A percentile compares a stretch with the other conserved stretches of the same genome.
Conservation (phyloP, 2,888 invertebrate genomes). For the Bombylius discolor region DNA sequence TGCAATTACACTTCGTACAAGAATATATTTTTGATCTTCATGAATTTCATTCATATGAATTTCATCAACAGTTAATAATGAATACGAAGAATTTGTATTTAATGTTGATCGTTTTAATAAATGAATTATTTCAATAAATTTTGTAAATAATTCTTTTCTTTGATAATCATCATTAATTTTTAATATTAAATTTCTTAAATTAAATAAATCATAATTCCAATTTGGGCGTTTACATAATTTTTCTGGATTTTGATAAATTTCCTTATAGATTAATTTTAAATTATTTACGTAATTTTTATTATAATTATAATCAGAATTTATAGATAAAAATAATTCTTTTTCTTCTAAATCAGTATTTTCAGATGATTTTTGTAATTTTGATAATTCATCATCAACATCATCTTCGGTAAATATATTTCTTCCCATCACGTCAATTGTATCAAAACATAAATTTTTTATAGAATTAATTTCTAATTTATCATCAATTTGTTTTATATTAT, state of each 20-base stretch:
- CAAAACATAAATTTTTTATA: neutral
- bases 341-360: neutral
- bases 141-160: neutral
- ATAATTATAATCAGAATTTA: neutral
- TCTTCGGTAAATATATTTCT: neutral
- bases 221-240: neutral
- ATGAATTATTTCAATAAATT: neutral
- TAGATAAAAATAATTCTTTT: neutral
- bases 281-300: neutral
- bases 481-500: neutral
- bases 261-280: neutral
- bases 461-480: neutral
- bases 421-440: neutral
- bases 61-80: neutral
- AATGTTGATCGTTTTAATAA: neutral
- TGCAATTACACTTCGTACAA: slow-evolving; percentile 7
- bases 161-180: neutral
- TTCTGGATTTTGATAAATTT: neutral
- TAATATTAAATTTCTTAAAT: neutral
- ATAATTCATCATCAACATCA: neutral
- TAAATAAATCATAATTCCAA: neutral
- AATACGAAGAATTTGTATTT: neutral
- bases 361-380: neutral
- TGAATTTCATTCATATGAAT: neutral
- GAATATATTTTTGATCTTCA: slow-evolving; percentile 8